Base-by-base conservation (phyloP, 2,113 vertebrate genomes). In the Planiliza haematocheilus region DNA sequence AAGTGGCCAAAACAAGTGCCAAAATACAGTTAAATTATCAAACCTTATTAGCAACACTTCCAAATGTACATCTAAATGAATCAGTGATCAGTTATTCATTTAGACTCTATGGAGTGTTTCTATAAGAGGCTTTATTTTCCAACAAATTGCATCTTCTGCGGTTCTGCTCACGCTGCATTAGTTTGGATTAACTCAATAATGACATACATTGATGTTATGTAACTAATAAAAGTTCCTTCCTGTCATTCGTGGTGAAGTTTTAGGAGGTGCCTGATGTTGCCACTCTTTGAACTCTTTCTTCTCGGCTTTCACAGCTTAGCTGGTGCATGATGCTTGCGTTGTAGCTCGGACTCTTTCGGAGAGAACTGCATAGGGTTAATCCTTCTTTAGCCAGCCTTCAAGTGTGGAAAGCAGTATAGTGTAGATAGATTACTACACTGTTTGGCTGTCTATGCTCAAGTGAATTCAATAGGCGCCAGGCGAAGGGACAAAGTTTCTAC, bases 311-410 rank as follows among this genome's bases (percentile, higher is more conserved):
- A 70, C 69, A 58, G 73, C 75, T 74, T 83, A 34, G 71, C 82
- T 81, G 77, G 64, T 86, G 91, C 86, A 89, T 91, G 88, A 84
- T 66, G 86, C 85, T 88, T 85, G 72, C 53, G 36, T 81, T 79
- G 75, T 78, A 88, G 83, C 84, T 88, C 48, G 18, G 72, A 86
- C 68, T 86, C 72, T 69, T 71, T 48, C 43, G 58, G 59, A 43
- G 49, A 74, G 62, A 65, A 49, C 51, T 72, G 73, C 70, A 1
- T 58, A 68, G 74, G 74, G 70, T 84, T 64, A 62, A 75, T 49
- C n/a, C 17, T 73, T 69, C 59, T 86, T 73, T 81, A 82, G 72
- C 61, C 39, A 67, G 72, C 64, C 77, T 79, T 57, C 59, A 41
- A 58, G 70, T 81, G 83, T 72, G 70, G 71, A 85, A 71, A 73